A percentile compares a stretch with the other conserved stretches of the same genome.
phyloP scores from a whole-genome alignment of 2,888 invertebrate genomes.

The Meiosimyza platycephala region DNA sequence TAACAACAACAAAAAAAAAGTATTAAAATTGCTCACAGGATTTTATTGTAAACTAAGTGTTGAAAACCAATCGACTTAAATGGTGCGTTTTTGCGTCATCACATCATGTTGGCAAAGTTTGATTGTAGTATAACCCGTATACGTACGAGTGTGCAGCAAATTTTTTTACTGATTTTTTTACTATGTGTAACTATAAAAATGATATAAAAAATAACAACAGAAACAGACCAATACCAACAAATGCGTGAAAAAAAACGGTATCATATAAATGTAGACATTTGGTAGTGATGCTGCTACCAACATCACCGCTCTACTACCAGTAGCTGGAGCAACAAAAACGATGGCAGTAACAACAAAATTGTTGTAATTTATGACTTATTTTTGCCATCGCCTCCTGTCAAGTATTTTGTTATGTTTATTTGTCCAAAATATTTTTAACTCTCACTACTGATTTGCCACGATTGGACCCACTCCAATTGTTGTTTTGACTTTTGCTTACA shows the following conservation, averaged over 20 bases:
- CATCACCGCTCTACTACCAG: neutral
- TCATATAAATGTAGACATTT: neutral
- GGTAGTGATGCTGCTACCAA: too few relatives aligned
- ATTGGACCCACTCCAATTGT: neutral
- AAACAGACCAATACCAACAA: neutral
- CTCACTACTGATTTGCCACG: neutral
- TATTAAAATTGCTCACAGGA: conserved; percentile 15
- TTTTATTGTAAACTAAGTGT: conserved; percentile 20
- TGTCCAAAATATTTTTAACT: conserved; percentile 1
- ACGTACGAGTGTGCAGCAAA: neutral
- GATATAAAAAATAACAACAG: conserved; percentile 8
- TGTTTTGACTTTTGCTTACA: conserved; percentile 8
- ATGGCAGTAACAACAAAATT: conserved; percentile 4
- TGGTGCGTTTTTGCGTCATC: conserved; percentile 1
- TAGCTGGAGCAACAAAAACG: neutral
- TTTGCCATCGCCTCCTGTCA: conserved; percentile 2
- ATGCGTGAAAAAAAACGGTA: neutral
- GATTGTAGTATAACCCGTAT: neutral
- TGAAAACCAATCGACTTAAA: conserved; percentile 18
- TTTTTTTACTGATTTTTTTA: conserved; percentile 16
- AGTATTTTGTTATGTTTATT: conserved; percentile 9
- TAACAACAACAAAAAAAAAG: neutral
- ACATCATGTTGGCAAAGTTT: neutral
- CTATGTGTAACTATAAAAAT: conserved; percentile 19
- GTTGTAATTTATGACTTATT: conserved; percentile 25